phyloP scores from a whole-genome alignment of 2,797 vertebrate species.

The Sparidentex hasta region DNA sequence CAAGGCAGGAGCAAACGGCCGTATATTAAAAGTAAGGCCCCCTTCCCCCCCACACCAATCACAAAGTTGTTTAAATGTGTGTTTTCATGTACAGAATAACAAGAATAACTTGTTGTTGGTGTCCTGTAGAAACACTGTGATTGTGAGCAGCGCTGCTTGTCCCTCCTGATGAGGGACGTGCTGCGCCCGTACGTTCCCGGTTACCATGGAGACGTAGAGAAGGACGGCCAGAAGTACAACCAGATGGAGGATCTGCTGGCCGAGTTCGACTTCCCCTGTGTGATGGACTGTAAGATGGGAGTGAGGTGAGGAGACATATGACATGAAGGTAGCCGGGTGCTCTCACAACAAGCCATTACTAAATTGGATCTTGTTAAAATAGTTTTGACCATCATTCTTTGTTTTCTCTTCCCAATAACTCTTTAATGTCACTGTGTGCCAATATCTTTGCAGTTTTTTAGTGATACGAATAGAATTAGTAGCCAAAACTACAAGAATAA shows the following conservation, averaged over 20 bases:
- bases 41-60: background rate
- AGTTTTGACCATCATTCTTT: too few relatives aligned
- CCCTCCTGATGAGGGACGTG: constrained; percentile 93
- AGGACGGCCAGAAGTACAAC: constrained; percentile 97
- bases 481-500: background rate
- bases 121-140: constrained; percentile 94
- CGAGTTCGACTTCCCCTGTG: constrained; percentile 95
- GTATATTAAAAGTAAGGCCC: constrained; percentile 89
- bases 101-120: background rate
- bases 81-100: background rate
- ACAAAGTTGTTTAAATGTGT: background rate
- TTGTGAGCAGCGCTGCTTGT: constrained; percentile 96
- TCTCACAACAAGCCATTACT: background rate
- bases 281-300: constrained; percentile 99
- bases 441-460: background rate
- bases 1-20: constrained; percentile 95
- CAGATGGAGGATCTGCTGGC: constrained; percentile 99
- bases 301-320: constrained; percentile 88
- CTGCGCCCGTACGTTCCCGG: constrained; percentile 93
- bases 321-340: background rate
- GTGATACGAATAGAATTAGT: background rate
- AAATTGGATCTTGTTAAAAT: too few relatives aligned
- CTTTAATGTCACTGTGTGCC: background rate
- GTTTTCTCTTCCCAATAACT: background rate
- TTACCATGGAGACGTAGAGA: constrained; percentile 96